Base-by-base conservation (phyloP, 1,140 invertebrate species). In the Camponotus floridanus region DNA sequence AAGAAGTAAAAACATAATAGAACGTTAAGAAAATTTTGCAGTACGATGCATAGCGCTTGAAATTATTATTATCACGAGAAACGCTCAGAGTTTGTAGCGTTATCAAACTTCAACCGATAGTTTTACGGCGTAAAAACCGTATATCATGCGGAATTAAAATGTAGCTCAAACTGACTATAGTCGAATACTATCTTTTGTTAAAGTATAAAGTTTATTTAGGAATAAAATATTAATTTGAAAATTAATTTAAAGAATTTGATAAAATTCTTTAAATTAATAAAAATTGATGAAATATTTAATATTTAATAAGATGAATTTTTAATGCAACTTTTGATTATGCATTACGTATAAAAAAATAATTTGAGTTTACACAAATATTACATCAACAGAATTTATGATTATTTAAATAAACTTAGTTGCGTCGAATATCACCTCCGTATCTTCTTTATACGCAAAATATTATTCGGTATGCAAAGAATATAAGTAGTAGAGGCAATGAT, bases 61-160 rank as follows among this genome's bases (percentile, higher is more conserved):
- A 68, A 80, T 80, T 70, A 57, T 70, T 45, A 62, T 62, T 67
- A 79, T 68, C 36, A 80, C 36, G 26, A 39, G 45, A 55, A 26
- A 18, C 45, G 70, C 45, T 80, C 26, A 48, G 13, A 65, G 26
- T 45, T 48, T 36, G 39, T 31, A n/a, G n/a, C 45, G 15, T 68
- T 80, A 80, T 70, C 76, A 42, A 51, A 51, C 13, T 11, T 11
- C 64, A 39, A 26, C 33, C 31, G 45, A 70, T 51, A 57, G 13
- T 51, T 51, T 51, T 51, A 18, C 31, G 15, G 8, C 8, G 65
- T 57, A 31, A 68, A 26, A 51, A 51, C 33, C 26, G 31, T 18
- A n/a, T 11, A 62, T n/a, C 15, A 18, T 21, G 36, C 15, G 5
- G 8, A 70, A 80, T 57, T 80, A 45, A 21, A 80, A 70, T 18